Evolutionary conservation across 2,797 vertebrate genomes (phyloP).

Genomic region (Vultur gryphus): DNA sequence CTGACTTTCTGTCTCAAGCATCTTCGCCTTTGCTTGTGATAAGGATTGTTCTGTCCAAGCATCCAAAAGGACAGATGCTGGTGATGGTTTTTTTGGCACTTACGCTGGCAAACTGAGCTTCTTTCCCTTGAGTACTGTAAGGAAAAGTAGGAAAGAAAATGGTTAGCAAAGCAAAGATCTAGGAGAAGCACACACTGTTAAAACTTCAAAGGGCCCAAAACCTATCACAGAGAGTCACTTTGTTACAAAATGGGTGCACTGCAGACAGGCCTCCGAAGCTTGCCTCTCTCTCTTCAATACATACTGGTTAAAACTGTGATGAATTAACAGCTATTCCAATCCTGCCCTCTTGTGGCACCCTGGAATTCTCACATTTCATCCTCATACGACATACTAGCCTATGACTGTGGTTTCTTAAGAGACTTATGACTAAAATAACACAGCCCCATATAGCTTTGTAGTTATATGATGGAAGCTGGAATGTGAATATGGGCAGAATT

Average conservation of each 20-base stretch:
- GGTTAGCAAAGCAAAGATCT: slow-evolving; percentile 16
- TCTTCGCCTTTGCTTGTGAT: slow-evolving; percentile 82
- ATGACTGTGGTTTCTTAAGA: neutral
- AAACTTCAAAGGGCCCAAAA: neutral
- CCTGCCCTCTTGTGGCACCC: neutral
- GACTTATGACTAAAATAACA: neutral
- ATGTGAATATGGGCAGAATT: neutral
- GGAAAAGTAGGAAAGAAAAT: slow-evolving; percentile 27
- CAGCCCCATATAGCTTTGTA: neutral
- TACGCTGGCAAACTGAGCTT: slow-evolving; percentile 98
- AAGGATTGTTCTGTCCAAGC: slow-evolving; percentile 79
- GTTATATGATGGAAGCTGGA: neutral
- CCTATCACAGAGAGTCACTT: neutral
- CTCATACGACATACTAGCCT: accelerated
- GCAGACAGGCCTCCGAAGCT: neutral
- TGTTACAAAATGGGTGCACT: neutral
- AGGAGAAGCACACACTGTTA: neutral
- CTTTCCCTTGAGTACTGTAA: slow-evolving; percentile 96
- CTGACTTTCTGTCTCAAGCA: slow-evolving; percentile 88
- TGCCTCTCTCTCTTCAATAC: neutral
- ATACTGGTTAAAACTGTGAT: neutral
- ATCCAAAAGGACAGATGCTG: slow-evolving; percentile 80
- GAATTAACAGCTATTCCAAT: neutral
- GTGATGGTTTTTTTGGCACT: slow-evolving; percentile 83
- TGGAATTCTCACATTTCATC: neutral